Conservation (phyloP, 1,140 invertebrate genomes). For the Steinernema feltiae region DNA sequence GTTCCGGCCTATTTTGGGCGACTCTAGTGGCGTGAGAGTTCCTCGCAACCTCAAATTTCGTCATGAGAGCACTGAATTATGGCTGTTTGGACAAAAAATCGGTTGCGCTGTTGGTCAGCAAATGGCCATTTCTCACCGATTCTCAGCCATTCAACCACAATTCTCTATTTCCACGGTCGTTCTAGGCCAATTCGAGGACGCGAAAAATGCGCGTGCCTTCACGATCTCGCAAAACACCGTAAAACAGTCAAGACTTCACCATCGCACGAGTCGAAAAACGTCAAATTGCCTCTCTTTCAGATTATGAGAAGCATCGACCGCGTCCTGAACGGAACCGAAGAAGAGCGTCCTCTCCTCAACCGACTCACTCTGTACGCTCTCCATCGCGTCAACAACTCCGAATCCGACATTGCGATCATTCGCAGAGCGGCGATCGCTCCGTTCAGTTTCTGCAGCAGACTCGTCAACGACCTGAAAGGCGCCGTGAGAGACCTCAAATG, state of each 20-base stretch:
- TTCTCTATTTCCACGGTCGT: no score
- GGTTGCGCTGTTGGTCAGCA: no score
- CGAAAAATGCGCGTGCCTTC: no score
- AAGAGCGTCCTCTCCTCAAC: background rate
- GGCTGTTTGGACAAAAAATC: no score
- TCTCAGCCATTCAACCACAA: no score
- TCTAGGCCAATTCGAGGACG: no score
- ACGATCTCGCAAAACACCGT: background rate
- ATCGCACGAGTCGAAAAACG: no score
- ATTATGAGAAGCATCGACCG: background rate
- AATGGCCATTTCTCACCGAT: no score
- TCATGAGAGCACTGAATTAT: no score
- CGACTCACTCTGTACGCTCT: slow-evolving; percentile 22
- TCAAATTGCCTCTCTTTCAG: background rate
- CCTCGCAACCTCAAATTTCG: no score
- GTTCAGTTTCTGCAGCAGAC: slow-evolving; percentile 50
- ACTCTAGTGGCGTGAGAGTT: no score
- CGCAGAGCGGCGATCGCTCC: slow-evolving; percentile 39
- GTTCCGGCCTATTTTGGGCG: no score
- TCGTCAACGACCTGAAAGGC: slow-evolving; percentile 50
- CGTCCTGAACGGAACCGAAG: background rate
- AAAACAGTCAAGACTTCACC: background rate
- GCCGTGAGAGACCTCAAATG: slow-evolving; percentile 40
- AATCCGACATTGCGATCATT: slow-evolving; percentile 27
- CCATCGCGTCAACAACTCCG: slow-evolving; percentile 16